Evolutionary conservation across 1,140 invertebrate species (phyloP).

Genomic region (Streblospio benedicti): DNA sequence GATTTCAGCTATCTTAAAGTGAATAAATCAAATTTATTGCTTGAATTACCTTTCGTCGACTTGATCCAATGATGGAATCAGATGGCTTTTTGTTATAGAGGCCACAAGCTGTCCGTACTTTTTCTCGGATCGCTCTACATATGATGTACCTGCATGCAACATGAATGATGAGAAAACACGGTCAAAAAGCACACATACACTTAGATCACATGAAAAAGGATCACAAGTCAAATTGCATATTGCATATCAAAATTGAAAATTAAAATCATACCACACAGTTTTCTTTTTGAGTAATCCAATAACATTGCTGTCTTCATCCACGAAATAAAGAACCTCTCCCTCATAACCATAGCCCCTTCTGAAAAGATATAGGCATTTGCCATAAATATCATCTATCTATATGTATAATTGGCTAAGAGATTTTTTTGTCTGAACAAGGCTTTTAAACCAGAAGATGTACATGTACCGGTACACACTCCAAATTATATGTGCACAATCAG

Average conservation of each 20-base stretch:
- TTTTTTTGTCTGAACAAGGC: too few relatives aligned
- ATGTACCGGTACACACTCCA: too few relatives aligned
- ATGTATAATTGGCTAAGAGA: too few relatives aligned
- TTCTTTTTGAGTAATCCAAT: conserved; percentile 51
- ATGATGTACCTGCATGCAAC: conserved; percentile 45
- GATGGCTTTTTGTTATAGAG: conserved; percentile 19
- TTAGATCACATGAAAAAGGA: background rate
- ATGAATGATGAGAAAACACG: background rate
- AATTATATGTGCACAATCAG: too few relatives aligned
- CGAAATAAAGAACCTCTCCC: conserved; percentile 50
- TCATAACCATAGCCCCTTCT: conserved; percentile 46
- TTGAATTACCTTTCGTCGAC: conserved; percentile 26
- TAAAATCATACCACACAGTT: conserved; percentile 43
- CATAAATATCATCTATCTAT: too few relatives aligned
- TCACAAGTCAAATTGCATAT: background rate
- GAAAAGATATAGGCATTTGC: too few relatives aligned
- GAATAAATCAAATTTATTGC: background rate
- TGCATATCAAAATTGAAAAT: background rate
- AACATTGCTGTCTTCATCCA: conserved; percentile 39
- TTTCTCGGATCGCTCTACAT: conserved; percentile 47
- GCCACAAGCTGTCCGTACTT: conserved; percentile 27
- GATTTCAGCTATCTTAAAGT: background rate
- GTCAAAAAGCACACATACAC: background rate
- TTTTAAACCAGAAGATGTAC: too few relatives aligned
- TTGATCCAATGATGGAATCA: conserved; percentile 22